Evolutionary conservation across 2,888 invertebrate species (phyloP).

Genomic region (Caenorhabditis imperialis): DNA sequence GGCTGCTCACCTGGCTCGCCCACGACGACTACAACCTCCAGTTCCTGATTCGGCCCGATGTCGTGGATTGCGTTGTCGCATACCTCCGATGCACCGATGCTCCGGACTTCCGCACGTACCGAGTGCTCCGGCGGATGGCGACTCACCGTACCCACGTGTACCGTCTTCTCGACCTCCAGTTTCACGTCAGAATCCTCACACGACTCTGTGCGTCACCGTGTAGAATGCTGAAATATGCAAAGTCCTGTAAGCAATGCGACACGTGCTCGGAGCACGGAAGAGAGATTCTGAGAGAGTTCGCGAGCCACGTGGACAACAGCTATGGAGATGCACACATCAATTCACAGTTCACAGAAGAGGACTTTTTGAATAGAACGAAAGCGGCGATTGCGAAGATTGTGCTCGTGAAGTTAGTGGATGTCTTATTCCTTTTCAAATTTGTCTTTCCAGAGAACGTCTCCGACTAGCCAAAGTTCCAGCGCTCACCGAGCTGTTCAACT

Average conservation of each 20-base stretch:
- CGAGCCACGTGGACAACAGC: constrained; percentile 68
- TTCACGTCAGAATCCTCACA: constrained; percentile 67
- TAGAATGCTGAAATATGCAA: constrained; percentile 63
- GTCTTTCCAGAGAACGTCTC: constrained; percentile 21
- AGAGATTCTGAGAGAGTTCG: constrained; percentile 65
- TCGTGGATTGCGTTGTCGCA: constrained; percentile 58
- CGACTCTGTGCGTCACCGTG: constrained; percentile 66
- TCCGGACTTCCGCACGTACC: constrained; percentile 54
- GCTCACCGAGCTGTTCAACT: constrained; percentile 47
- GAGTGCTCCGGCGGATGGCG: constrained; percentile 58
- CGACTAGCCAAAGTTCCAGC: constrained; percentile 50
- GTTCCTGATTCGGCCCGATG: constrained; percentile 61
- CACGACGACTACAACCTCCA: constrained; percentile 64
- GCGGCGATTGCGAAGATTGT: constrained; percentile 62
- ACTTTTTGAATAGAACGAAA: constrained; percentile 51
- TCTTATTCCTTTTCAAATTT: neutral
- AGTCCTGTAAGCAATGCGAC: constrained; percentile 67
- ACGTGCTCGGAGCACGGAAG: constrained; percentile 66
- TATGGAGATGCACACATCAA: constrained; percentile 69
- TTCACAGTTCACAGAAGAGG: constrained; percentile 38
- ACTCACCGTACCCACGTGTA: constrained; percentile 53
- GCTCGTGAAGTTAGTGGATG: constrained; percentile 44
- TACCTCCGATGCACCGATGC: constrained; percentile 48
- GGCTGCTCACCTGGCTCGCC: constrained; percentile 61
- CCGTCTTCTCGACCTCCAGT: constrained; percentile 67